Percentiles rank a stretch among this genome's conserved stretches.
phyloP scores from a whole-genome alignment of 2,888 invertebrate species.

The Diabrotica balteata region DNA sequence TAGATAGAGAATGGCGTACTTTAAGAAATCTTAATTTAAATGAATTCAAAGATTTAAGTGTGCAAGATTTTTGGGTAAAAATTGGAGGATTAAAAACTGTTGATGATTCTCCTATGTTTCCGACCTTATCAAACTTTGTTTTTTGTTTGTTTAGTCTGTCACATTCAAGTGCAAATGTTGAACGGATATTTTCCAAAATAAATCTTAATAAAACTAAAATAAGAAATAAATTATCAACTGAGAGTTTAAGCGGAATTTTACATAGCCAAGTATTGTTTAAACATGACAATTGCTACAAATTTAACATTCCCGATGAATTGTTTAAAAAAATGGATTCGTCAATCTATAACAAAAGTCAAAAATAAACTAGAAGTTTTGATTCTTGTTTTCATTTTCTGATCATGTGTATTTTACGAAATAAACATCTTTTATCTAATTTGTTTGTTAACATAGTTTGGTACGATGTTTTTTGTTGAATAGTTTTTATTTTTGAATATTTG shows the following conservation, averaged over 20 bases:
- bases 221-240: background rate
- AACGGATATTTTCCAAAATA: background rate
- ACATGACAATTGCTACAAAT: background rate
- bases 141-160: background rate
- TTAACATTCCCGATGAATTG: background rate
- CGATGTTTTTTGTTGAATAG: too few relatives aligned
- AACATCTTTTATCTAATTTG: too few relatives aligned
- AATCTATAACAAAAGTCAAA: too few relatives aligned
- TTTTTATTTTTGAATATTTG: too few relatives aligned
- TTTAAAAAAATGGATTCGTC: background rate
- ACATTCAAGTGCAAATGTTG: background rate
- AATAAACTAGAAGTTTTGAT: too few relatives aligned
- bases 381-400: too few relatives aligned
- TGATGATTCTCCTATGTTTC: background rate
- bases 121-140: background rate
- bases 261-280: background rate
- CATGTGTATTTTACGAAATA: too few relatives aligned
- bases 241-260: background rate
- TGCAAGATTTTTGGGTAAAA: background rate
- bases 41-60: background rate
- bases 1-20: background rate
- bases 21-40: background rate
- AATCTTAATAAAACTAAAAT: slow-evolving; percentile 1
- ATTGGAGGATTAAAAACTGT: background rate
- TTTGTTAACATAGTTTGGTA: too few relatives aligned